Evolutionary conservation across 2,113 vertebrate species (phyloP).

Genomic region (Scatophagus argus): DNA sequence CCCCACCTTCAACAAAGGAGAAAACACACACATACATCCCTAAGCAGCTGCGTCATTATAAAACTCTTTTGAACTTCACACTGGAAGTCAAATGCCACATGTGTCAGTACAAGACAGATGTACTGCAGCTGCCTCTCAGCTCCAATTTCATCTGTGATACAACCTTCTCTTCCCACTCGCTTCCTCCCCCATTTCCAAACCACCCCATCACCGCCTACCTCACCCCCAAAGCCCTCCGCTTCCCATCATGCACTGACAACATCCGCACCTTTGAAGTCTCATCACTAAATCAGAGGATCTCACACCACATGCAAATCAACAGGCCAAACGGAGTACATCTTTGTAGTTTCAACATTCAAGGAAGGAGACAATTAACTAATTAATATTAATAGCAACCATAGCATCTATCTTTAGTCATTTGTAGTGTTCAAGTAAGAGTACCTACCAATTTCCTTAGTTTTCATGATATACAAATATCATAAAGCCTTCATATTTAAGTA

Average conservation of each 20-base stretch:
- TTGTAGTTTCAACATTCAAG: background rate
- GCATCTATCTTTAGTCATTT: background rate
- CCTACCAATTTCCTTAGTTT: background rate
- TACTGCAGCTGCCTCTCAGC: constrained; percentile 82
- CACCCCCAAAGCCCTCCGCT: constrained; percentile 30
- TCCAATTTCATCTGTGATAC: constrained; percentile 75
- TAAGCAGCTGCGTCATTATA: constrained; percentile 85
- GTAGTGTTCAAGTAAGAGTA: background rate
- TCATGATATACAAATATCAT: background rate
- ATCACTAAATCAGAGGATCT: constrained; percentile 48
- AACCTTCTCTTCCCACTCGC: constrained; percentile 5
- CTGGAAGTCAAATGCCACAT: constrained; percentile 86
- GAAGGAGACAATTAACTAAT: background rate
- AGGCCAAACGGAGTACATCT: constrained; percentile 14
- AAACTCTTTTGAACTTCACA: constrained; percentile 86
- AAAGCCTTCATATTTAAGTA: background rate
- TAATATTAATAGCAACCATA: background rate
- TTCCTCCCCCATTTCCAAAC: background rate
- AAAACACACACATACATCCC: constrained; percentile 65
- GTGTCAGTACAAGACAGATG: constrained; percentile 86
- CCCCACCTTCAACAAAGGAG: constrained; percentile 51
- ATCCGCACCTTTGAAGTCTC: constrained; percentile 68
- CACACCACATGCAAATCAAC: constrained; percentile 11
- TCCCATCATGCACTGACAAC: constrained; percentile 58
- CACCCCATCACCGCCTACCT: constrained; percentile 25